A percentile compares a stretch with the other conserved stretches of the same genome.
Conservation (phyloP, 2,113 vertebrate species). For the Heloderma charlesbogerti region DNA sequence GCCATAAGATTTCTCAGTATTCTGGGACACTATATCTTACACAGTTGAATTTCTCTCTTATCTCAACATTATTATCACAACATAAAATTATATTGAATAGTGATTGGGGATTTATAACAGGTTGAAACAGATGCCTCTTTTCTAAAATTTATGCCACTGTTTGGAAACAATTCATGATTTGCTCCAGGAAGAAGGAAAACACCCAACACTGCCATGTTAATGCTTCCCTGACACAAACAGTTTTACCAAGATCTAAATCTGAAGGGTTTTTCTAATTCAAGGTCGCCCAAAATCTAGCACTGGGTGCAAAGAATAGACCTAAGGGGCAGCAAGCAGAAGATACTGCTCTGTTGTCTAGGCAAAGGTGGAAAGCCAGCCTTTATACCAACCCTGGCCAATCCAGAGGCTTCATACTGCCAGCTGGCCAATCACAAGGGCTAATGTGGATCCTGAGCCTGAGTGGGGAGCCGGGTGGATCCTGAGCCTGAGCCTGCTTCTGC, state of each 20-base stretch:
- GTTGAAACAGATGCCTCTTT: background rate
- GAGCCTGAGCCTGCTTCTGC: no score
- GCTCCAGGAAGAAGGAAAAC: background rate
- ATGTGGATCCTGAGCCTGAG: background rate
- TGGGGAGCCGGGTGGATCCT: no score
- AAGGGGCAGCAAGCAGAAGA: background rate
- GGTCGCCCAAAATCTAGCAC: no score
- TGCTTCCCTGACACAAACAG: background rate
- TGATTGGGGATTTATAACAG: background rate
- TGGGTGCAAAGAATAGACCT: background rate
- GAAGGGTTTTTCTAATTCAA: background rate
- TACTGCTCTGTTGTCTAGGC: background rate
- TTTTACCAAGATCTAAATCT: background rate
- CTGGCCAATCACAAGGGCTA: background rate
- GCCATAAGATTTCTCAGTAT: slow-evolving; percentile 23
- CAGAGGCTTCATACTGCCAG: background rate
- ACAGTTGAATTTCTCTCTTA: slow-evolving; percentile 3
- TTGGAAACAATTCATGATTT: slow-evolving; percentile 5
- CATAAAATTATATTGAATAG: slow-evolving; percentile 11
- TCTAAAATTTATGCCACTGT: slow-evolving; percentile 5
- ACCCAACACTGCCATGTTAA: background rate
- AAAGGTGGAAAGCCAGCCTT: background rate
- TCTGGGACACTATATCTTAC: background rate
- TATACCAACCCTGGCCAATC: background rate
- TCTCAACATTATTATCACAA: background rate